Percentiles rank a stretch among this genome's conserved stretches.
Conservation (phyloP, 2,113 vertebrate genomes). For the Sorex fumeus region DNA sequence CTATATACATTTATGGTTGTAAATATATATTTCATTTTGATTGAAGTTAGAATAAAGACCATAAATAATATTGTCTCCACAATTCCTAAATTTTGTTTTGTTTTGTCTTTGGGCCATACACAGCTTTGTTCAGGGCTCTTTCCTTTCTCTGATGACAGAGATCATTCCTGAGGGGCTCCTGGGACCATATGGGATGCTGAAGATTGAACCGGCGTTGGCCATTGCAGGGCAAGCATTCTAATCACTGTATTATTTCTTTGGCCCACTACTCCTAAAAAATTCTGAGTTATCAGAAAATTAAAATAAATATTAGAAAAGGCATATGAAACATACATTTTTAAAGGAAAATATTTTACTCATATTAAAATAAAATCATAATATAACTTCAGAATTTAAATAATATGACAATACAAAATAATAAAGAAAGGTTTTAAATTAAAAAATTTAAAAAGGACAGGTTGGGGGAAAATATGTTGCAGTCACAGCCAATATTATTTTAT, state of each 20-base stretch:
- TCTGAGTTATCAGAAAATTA: not conserved
- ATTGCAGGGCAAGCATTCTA: too few relatives aligned
- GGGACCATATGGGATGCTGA: too few relatives aligned
- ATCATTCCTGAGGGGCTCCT: too few relatives aligned
- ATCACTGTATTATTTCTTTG: too few relatives aligned
- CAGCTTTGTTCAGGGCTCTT: not conserved
- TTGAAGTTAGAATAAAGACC: not conserved
- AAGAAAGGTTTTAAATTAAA: not conserved
- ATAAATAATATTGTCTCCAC: not conserved
- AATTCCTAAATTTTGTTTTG: too few relatives aligned
- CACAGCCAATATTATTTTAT: not conserved
- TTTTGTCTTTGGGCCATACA: too few relatives aligned
- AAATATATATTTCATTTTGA: not conserved
- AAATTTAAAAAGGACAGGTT: too few relatives aligned
- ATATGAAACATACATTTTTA: not conserved
- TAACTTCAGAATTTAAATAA: not conserved
- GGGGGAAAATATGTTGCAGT: not conserved
- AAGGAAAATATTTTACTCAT: not conserved
- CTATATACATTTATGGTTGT: too few relatives aligned
- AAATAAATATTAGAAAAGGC: slow-evolving; percentile 2
- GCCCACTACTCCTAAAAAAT: not conserved
- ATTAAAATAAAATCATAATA: slow-evolving; percentile 11
- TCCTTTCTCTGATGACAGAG: not conserved
- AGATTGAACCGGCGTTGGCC: too few relatives aligned
- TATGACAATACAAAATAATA: not conserved